Evolutionary conservation across 2,888 invertebrate species (phyloP).

Genomic region (Drosophila siamana): DNA sequence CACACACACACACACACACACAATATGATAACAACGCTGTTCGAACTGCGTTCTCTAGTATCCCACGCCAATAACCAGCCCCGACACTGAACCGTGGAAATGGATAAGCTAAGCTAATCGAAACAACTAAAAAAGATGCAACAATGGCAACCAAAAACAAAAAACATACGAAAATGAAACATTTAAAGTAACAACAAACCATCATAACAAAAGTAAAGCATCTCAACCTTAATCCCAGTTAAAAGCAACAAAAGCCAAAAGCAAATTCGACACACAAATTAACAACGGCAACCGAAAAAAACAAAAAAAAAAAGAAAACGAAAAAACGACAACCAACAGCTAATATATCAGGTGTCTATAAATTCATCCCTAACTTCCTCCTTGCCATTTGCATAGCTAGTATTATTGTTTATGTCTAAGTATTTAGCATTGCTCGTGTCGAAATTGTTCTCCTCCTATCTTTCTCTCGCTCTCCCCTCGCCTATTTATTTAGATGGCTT

Average conservation of each 20-base stretch:
- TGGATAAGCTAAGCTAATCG: conserved; percentile 88
- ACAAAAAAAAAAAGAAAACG: conserved; percentile 11
- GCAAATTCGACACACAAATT: conserved; percentile 30
- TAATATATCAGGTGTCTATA: conserved; percentile 47
- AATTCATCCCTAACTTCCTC: conserved; percentile 16
- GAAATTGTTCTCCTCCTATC: neutral
- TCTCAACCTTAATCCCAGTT: conserved; percentile 35
- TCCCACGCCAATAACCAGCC: conserved; percentile 94
- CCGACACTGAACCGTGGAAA: conserved; percentile 95
- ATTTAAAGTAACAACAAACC: conserved; percentile 26
- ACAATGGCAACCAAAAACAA: neutral
- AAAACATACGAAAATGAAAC: conserved; percentile 10
- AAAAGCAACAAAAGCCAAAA: conserved; percentile 4
- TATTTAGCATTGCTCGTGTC: conserved; percentile 21
- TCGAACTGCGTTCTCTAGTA: conserved; percentile 87
- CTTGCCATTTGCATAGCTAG: conserved; percentile 9
- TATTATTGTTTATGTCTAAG: conserved; percentile 21
- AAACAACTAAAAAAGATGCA: conserved; percentile 33
- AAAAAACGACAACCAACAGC: conserved; percentile 15
- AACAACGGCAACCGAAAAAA: conserved; percentile 18
- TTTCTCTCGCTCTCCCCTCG: neutral
- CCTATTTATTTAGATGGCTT: neutral
- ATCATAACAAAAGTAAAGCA: conserved; percentile 29
- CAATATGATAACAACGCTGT: conserved; percentile 40
- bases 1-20: neutral